Conservation (phyloP, 1,140 invertebrate species). For the Saccostrea glomerata region DNA sequence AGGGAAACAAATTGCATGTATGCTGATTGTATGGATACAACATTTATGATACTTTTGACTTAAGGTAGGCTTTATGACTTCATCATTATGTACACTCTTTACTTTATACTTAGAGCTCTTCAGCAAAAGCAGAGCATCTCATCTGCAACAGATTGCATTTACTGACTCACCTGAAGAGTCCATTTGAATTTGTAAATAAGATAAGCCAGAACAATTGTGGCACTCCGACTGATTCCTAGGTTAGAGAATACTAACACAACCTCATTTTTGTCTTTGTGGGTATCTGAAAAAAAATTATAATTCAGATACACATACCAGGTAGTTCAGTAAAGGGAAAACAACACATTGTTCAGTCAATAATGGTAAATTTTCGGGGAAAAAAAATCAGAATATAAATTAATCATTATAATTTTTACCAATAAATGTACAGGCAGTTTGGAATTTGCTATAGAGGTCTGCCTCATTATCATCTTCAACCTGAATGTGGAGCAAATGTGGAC, state of each 20-base stretch:
- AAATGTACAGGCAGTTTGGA: conserved; percentile 74
- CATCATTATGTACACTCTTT: no score
- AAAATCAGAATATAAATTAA: no score
- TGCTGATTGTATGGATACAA: no score
- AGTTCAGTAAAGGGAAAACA: no score
- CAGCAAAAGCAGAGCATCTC: no score
- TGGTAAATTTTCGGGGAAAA: no score
- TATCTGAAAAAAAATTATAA: conserved; percentile 62
- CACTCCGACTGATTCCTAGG: conserved; percentile 75
- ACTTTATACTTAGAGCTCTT: no score
- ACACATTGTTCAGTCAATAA: no score
- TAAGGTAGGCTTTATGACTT: no score
- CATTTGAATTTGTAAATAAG: conserved; percentile 72
- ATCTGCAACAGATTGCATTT: no score
- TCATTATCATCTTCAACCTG: conserved; percentile 73
- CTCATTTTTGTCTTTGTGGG: conserved; percentile 67
- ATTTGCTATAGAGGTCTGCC: conserved; percentile 71
- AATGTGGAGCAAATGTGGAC: conserved; percentile 70
- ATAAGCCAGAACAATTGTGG: conserved; percentile 76
- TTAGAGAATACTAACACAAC: conserved; percentile 76
- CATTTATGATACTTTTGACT: no score
- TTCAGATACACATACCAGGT: not conserved
- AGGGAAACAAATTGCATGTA: no score
- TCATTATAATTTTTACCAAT: conserved; percentile 72
- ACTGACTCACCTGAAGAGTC: conserved; percentile 66